Evolutionary conservation across 2,113 vertebrate genomes (phyloP), one percentile per base, ranked within the genome.

Genomic region (Xyliphius kryptos): DNA sequence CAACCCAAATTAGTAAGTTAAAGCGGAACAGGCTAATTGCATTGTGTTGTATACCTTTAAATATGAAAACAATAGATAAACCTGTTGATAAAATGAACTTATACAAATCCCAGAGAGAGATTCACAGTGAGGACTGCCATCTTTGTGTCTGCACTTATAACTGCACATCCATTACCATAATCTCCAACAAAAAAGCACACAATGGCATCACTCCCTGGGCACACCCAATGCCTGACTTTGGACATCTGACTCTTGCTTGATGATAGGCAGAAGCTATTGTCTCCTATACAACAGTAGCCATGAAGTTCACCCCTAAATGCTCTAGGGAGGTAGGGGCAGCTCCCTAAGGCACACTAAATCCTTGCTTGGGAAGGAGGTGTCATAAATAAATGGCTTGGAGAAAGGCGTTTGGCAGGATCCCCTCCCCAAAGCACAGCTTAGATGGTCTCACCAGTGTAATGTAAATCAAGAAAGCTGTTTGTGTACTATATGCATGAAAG

Each of bases 341-440:
- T 78, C 76, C 67, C 76, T 70, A 66, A 76, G 79, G 83, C 73
- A 69, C 36, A 6, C 60, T 46, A 22, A 62, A 74, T 79, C 80
- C 74, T 71, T 32, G 73, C 69, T 75, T 70, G 56, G 73, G 71
- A 73, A 65, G 67, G 70, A 79, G 76, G 70, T 75, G 67, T 74
- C 76, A 79, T 85, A 85, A 85, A 86, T 83, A 75, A 75, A 71
- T 8, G 51, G 63, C 12, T 77, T 3, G 22, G 22, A 26, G 22
- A 26, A 26, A 26, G 22, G 22, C 22, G 3, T 26, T 26, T 26
- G 22, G 3, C 3, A 26, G 22, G 22, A 26, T 26, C 22, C 22
- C 22, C 22, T 26, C 22, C 22, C 22, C 22, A 26, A 26, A 26
- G 3, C 22, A 26, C 22, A 26, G 22, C 6, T 26, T 26, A 26